Evolutionary conservation across 2,888 invertebrate genomes (phyloP), one percentile per base, ranked within the genome.

Genomic region (Oscheius sp.): DNA sequence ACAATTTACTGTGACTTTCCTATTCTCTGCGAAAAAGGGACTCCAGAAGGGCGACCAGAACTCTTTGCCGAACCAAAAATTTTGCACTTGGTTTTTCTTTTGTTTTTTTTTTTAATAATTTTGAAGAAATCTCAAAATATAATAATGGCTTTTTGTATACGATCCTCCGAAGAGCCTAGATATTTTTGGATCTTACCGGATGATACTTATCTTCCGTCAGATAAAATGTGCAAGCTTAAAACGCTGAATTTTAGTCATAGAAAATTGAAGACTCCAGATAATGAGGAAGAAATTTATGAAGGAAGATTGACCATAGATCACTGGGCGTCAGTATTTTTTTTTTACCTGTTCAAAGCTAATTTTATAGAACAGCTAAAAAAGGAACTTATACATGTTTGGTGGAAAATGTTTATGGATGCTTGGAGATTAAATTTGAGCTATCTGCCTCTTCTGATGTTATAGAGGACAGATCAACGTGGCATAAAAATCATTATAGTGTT

Each of bases 371-470:
- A 2, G 62, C 47, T 5, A 14, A 26, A 2, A 47, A 62, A 36
- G 62, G 62, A 14, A 12, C 2, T 22, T 62, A 62, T 28, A 49
- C 33, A 5, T 62, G 62, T 20, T 17, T 62, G 20, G 47, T 30
- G 6, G 33, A 47, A 20, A 62, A 62, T 24, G 47, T 4, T n/a
- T 32, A 33, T 33, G 62, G 62, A 26, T 17, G 28, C 22, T 26
- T 62, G 32, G 47, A 62, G 47, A 36, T 62, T 12, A 47, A 49
- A 32, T 62, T 62, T 33, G 47, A 62, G 17, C 24, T 62, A 14
- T 49, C 30, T 17, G 45, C 22, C 2, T 12, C 41, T 5, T 26
- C 20, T 33, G 32, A 54, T 5, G n/a, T 50, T 8, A 50, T 50
- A 30, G 50, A 24, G 2, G n/a, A 9, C 50, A 24, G n/a, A 2